Evolutionary conservation across 2,888 invertebrate species (phyloP).

Genomic region (Phorcus lineatus): DNA sequence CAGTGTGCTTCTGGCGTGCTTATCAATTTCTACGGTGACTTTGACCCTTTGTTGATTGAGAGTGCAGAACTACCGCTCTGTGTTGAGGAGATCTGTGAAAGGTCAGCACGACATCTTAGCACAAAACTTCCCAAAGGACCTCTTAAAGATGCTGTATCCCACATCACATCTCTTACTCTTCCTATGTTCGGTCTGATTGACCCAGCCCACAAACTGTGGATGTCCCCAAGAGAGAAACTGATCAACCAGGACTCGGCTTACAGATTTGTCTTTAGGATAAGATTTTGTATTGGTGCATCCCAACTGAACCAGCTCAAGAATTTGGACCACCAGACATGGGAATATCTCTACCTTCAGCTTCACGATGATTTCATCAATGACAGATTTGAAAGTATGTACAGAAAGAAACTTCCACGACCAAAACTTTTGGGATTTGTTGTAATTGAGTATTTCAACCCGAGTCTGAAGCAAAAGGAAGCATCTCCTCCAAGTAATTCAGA

Average conservation of each 20-base stretch:
- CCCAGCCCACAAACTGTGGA: neutral
- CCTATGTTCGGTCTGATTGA: conserved; percentile 9
- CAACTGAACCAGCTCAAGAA: neutral
- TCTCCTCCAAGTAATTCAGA: neutral
- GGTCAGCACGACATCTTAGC: neutral
- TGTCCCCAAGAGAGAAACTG: neutral
- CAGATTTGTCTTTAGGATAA: neutral
- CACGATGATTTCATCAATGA: neutral
- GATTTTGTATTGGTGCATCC: neutral
- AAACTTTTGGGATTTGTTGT: conserved; percentile 15
- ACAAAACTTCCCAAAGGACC: neutral
- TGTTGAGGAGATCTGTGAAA: conserved; percentile 8
- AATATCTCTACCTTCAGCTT: neutral
- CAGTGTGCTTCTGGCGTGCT: neutral
- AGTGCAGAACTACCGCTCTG: neutral
- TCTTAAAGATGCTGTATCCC: neutral
- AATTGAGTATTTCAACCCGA: neutral
- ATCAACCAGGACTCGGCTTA: neutral
- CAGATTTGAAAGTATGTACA: neutral
- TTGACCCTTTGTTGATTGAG: neutral
- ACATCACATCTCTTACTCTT: neutral
- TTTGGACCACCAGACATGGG: neutral
- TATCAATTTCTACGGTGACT: neutral
- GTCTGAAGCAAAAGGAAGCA: neutral
- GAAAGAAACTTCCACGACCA: neutral